phyloP scores from a whole-genome alignment of 2,113 vertebrate species.

The Scomber japonicus region DNA sequence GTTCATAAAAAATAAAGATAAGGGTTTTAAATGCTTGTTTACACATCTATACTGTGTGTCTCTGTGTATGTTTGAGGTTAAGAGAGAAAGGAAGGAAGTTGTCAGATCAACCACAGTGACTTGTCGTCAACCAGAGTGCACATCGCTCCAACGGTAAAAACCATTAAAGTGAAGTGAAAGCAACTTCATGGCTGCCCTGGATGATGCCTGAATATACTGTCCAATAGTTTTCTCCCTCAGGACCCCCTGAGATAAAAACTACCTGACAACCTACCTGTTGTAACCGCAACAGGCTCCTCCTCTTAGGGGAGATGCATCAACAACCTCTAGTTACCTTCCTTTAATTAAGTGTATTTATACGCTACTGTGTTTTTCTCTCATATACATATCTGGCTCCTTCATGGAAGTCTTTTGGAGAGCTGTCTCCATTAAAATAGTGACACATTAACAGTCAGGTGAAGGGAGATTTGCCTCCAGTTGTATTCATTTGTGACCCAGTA shows the following conservation, averaged over 20 bases:
- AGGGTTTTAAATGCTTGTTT: slow-evolving; percentile 10
- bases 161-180: slow-evolving; percentile 46
- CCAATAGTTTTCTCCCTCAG: not conserved
- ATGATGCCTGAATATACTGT: slow-evolving; percentile 16
- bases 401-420: too few relatives aligned
- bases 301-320: not conserved
- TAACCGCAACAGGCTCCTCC: slow-evolving; percentile 25
- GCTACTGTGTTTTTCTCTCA: too few relatives aligned
- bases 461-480: too few relatives aligned
- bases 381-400: too few relatives aligned
- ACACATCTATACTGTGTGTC: slow-evolving; percentile 8
- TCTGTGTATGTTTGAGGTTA: slow-evolving; percentile 10
- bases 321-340: not conserved
- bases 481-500: too few relatives aligned
- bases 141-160: slow-evolving; percentile 39
- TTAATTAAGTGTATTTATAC: too few relatives aligned
- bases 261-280: not conserved
- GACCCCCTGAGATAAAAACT: not conserved
- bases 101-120: slow-evolving; percentile 65
- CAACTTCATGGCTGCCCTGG: slow-evolving; percentile 5
- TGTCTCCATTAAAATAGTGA: too few relatives aligned
- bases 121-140: slow-evolving; percentile 20
- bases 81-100: slow-evolving; percentile 69
- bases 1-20: slow-evolving; percentile 50
- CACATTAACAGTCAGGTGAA: too few relatives aligned